Base-by-base conservation (phyloP, 1,140 invertebrate genomes). In the Drosophila burlai region DNA sequence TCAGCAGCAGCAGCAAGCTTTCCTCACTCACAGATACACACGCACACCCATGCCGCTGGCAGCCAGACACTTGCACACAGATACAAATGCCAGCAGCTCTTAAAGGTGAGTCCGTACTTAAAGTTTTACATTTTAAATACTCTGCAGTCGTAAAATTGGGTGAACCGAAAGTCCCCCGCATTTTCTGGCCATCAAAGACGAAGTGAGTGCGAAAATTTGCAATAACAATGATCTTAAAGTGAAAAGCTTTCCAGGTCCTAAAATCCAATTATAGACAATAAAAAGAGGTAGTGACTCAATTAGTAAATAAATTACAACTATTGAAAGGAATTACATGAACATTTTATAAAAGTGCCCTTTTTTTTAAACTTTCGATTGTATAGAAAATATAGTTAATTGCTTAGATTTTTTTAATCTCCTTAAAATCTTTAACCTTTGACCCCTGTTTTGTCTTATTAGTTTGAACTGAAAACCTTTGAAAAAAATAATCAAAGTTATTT, bases 31-130 rank as follows among this genome's bases (percentile, higher is more conserved):
- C 67, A 79, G 55, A 66, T 58, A 65, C 59, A 55, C 66, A 54
- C 57, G 36, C 54, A 76, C 46, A 65, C 58, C 54, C 24, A 57
- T 63, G 60, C 42, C 55, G 58, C 62, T 45, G 50, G 31, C 77
- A 61, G 43, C 47, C 60, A 61, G 47, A 79, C 29, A 61, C 55
- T 75, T 55, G 64, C 47, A 74, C 45, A 61, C 31, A 72, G 18
- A 43, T 58, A 50, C 52, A 54, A 50, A 73, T 73, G 67, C 81
- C 60, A 60, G 67, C 68, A 58, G 42, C 84, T 77, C 66, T 90
- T 79, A 81, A 87, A 89, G 84, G 84, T 89, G 78, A 89, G 83
- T 89, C 45, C 66, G 69, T 45, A 71, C 66, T 89, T 81, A 73
- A 74, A 85, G 77, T 74, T 77, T 71, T 73, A 80, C 65, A 50